Conservation (phyloP, 2,888 invertebrate genomes). For the Hemistola chrysoprasaria region DNA sequence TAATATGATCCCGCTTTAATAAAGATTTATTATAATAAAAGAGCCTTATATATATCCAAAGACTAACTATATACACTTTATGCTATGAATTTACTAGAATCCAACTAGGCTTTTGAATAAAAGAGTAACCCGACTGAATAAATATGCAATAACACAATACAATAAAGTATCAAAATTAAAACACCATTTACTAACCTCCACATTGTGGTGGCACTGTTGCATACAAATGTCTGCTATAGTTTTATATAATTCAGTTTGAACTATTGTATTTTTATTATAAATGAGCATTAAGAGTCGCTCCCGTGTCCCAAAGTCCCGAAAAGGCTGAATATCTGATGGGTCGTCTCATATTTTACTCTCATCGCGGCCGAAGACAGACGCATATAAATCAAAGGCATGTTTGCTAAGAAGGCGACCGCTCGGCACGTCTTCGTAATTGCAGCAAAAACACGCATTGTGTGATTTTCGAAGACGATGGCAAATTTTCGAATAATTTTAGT, state of each 20-base stretch:
- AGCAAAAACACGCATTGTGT: constrained; percentile 74
- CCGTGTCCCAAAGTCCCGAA: constrained; percentile 65
- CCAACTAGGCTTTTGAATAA: too few relatives aligned
- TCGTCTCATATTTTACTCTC: constrained; percentile 75
- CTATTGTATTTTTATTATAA: constrained; percentile 79
- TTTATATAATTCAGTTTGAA: constrained; percentile 64
- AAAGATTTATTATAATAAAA: too few relatives aligned
- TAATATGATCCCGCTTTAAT: too few relatives aligned
- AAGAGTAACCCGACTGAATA: too few relatives aligned
- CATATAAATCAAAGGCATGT: constrained; percentile 78
- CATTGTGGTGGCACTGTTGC: constrained; percentile 55
- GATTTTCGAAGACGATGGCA: constrained; percentile 75
- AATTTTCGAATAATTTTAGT: constrained; percentile 69
- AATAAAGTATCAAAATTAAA: constrained; percentile 11
- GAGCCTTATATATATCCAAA: too few relatives aligned
- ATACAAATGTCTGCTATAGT: constrained; percentile 34
- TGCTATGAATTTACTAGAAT: too few relatives aligned
- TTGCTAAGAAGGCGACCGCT: constrained; percentile 66
- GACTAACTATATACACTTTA: too few relatives aligned
- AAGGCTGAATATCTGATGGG: constrained; percentile 75
- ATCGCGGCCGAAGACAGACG: constrained; percentile 61
- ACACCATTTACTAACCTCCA: constrained; percentile 44
- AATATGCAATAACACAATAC: too few relatives aligned
- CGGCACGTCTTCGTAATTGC: constrained; percentile 75
- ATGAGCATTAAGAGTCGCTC: constrained; percentile 70